Conservation (phyloP, 2,888 invertebrate species). For the Agrotis ipsilon region DNA sequence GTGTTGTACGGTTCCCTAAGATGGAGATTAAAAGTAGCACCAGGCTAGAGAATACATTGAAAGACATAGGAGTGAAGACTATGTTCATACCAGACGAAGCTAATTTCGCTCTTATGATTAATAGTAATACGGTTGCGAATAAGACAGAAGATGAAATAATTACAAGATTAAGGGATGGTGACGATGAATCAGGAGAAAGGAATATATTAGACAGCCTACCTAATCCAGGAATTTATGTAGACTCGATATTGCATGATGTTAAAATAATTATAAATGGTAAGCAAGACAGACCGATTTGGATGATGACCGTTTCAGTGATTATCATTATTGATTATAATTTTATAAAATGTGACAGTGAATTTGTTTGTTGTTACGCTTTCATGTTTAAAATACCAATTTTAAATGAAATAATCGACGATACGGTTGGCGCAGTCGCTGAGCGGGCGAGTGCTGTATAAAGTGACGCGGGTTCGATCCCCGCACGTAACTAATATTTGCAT, state of each 20-base stretch:
- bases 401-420: too few relatives aligned
- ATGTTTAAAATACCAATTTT: too few relatives aligned
- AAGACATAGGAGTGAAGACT: slow-evolving; percentile 91
- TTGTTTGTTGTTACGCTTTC: too few relatives aligned
- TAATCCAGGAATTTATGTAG: slow-evolving; percentile 92
- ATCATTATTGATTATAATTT: not conserved
- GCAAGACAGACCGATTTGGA: not conserved
- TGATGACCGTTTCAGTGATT: not conserved
- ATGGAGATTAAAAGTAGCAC: slow-evolving; percentile 93
- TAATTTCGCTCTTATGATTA: slow-evolving; percentile 93
- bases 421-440: too few relatives aligned
- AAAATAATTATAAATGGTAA: slow-evolving; percentile 91
- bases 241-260: slow-evolving; percentile 93
- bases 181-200: slow-evolving; percentile 65
- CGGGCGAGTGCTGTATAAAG: too few relatives aligned
- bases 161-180: slow-evolving; percentile 68
- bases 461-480: too few relatives aligned
- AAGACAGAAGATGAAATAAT: slow-evolving; percentile 75
- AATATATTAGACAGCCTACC: slow-evolving; percentile 75
- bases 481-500: too few relatives aligned
- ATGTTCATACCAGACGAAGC: slow-evolving; percentile 92
- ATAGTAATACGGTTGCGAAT: slow-evolving; percentile 67
- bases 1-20: slow-evolving; percentile 93
- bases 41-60: slow-evolving; percentile 90
- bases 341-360: too few relatives aligned